Evolutionary conservation across 2,113 vertebrate species (phyloP).

Genomic region (Calypte anna): DNA sequence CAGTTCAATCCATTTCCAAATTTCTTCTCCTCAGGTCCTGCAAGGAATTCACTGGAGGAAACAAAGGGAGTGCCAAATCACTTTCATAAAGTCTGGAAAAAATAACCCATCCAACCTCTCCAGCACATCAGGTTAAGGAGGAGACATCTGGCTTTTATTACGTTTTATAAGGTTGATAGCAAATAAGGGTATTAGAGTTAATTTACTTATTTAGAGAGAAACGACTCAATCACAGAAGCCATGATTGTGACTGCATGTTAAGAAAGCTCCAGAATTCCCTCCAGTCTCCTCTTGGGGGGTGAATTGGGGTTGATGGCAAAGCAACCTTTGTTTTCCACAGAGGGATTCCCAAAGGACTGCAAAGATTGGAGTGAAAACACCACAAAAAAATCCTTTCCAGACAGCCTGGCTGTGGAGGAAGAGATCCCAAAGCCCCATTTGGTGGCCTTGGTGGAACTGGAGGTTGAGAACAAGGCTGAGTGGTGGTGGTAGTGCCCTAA

Average conservation of each 20-base stretch:
- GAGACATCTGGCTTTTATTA: conserved; percentile 93
- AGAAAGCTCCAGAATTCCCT: conserved; percentile 73
- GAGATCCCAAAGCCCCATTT: neutral
- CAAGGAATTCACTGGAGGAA: neutral
- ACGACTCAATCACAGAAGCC: conserved; percentile 86
- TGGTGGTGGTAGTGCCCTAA: neutral
- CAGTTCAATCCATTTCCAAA: neutral
- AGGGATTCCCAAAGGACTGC: neutral
- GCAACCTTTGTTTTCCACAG: neutral
- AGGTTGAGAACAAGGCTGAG: neutral
- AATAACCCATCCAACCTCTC: conserved; percentile 14
- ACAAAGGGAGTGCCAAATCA: neutral
- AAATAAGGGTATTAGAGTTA: conserved; percentile 94
- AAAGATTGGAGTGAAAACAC: neutral
- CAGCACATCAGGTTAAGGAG: conserved; percentile 56
- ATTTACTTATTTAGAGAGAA: conserved; percentile 91
- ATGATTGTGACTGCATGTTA: conserved; percentile 83
- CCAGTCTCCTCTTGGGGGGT: conserved; percentile 63
- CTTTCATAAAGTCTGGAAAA: conserved; percentile 26
- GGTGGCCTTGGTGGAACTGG: neutral
- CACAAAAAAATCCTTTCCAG: neutral
- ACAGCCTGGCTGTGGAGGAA: neutral
- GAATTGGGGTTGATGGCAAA: neutral
- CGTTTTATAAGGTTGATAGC: conserved; percentile 84
- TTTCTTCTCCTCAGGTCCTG: neutral